Evolutionary conservation across 1,140 invertebrate genomes (phyloP).

Genomic region (Drosophila eugracilis): DNA sequence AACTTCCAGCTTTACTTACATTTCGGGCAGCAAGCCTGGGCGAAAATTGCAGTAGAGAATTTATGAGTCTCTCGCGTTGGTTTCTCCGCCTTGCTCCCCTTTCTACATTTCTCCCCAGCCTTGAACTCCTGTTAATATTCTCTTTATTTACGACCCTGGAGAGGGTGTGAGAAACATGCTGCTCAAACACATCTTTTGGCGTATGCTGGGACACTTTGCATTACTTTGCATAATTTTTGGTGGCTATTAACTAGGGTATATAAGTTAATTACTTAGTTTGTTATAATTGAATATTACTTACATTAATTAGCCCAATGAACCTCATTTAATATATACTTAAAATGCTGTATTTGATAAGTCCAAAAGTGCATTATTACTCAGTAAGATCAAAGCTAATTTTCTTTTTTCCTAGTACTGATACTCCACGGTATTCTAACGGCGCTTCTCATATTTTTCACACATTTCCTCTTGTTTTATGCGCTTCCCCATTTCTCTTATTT

Average conservation of each 20-base stretch:
- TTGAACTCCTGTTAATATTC: constrained; percentile 62
- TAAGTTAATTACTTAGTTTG: too few relatives aligned
- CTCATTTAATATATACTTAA: not conserved
- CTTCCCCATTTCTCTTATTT: constrained; percentile 28
- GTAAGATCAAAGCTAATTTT: too few relatives aligned
- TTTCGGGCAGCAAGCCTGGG: constrained; percentile 46
- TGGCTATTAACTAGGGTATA: not conserved
- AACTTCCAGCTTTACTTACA: constrained; percentile 52
- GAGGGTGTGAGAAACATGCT: constrained; percentile 31
- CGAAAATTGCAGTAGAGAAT: constrained; percentile 69
- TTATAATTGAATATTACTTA: not conserved
- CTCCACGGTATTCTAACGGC: constrained; percentile 7
- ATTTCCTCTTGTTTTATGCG: constrained; percentile 38
- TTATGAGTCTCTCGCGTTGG: constrained; percentile 55
- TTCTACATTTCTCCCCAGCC: constrained; percentile 1
- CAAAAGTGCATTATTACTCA: too few relatives aligned
- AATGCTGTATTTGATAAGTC: too few relatives aligned
- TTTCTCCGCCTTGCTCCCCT: not conserved
- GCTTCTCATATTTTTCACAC: not conserved
- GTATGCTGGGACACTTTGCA: constrained; percentile 42
- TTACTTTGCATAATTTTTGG: constrained; percentile 46
- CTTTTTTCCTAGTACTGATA: not conserved
- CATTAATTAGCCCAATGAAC: too few relatives aligned
- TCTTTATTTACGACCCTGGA: constrained; percentile 65
- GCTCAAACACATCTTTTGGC: constrained; percentile 30